Conservation (phyloP, 2,797 vertebrate species). For the Cossypha heuglini region DNA sequence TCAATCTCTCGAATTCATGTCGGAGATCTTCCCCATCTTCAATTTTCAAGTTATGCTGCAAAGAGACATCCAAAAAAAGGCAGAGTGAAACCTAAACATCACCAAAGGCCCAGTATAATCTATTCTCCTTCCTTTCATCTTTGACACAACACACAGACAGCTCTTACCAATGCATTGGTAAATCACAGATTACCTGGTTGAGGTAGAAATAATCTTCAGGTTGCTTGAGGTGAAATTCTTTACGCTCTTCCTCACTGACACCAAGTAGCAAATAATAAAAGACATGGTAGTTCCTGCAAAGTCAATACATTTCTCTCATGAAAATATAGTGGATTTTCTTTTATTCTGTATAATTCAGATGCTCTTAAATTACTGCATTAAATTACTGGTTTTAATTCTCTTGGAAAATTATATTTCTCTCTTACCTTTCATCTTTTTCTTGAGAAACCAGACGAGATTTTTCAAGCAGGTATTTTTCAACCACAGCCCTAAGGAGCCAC, state of each 20-base stretch:
- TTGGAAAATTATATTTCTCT: not conserved
- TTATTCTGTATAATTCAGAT: not conserved
- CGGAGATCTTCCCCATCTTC: constrained; percentile 94
- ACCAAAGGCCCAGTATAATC: not conserved
- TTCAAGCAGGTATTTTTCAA: constrained; percentile 98
- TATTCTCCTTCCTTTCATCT: not conserved
- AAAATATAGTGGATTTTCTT: not conserved
- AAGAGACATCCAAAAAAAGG: not conserved
- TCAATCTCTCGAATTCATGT: constrained; percentile 95
- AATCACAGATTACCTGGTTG: constrained; percentile 86
- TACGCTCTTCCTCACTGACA: constrained; percentile 87
- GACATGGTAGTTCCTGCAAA: constrained; percentile 93
- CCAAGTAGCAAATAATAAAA: constrained; percentile 97
- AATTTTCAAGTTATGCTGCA: constrained; percentile 94
- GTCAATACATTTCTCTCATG: not conserved
- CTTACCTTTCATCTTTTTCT: constrained; percentile 96
- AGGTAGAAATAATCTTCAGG: constrained; percentile 99
- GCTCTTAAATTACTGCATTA: not conserved
- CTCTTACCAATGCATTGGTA: not conserved
- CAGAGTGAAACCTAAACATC: not conserved
- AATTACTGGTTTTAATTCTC: not conserved
- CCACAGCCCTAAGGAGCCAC: constrained; percentile 84
- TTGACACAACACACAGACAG: not conserved
- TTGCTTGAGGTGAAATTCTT: constrained; percentile 92
- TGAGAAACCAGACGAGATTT: constrained; percentile 96